Conservation (phyloP, 2,113 vertebrate species). For the Limnothrissa miodon region DNA sequence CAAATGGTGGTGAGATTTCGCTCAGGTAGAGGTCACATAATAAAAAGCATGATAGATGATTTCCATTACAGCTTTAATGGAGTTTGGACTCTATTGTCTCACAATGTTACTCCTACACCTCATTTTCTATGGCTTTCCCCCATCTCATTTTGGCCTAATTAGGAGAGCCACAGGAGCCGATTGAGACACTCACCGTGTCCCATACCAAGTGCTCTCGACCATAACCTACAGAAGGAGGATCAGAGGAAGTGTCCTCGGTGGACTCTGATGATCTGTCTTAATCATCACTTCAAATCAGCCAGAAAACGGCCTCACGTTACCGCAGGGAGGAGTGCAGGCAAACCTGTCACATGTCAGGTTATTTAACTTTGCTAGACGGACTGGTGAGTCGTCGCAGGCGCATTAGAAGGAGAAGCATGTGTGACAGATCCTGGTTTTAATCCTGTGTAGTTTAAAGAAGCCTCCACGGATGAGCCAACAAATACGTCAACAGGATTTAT, state of each 20-base stretch:
- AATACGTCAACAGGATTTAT: neutral
- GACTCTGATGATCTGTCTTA: conserved; percentile 60
- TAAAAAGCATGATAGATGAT: conserved; percentile 66
- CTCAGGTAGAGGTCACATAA: conserved; percentile 63
- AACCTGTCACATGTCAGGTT: conserved; percentile 24
- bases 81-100: conserved; percentile 61
- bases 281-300: conserved; percentile 56
- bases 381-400: neutral
- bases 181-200: conserved; percentile 54
- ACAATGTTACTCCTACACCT: conserved; percentile 34
- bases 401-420: neutral
- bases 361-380: neutral
- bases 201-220: conserved; percentile 49
- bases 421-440: neutral
- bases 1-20: conserved; percentile 41
- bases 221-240: conserved; percentile 41
- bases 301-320: conserved; percentile 33
- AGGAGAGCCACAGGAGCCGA: conserved; percentile 53
- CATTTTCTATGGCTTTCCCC: conserved; percentile 45
- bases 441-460: neutral
- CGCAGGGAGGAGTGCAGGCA: conserved; percentile 12
- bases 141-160: conserved; percentile 65
- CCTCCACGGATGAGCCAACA: neutral
- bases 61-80: conserved; percentile 67
- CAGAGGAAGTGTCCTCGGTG: conserved; percentile 39